phyloP scores from a whole-genome alignment of 2,113 vertebrate genomes.

The Passer montanus region DNA sequence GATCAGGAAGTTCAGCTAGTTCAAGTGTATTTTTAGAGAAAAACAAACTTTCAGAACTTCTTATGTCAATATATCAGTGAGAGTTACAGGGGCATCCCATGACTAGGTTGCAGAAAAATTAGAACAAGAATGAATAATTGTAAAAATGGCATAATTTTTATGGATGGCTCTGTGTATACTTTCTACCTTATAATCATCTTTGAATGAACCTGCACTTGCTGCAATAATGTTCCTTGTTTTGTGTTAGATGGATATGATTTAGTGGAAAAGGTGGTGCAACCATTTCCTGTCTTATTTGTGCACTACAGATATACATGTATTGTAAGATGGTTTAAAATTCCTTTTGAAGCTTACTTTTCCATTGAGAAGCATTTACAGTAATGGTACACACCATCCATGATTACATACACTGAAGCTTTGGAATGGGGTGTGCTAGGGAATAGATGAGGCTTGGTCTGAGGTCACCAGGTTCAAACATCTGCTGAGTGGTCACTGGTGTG shows the following conservation, averaged over 20 bases:
- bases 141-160: background rate
- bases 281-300: background rate
- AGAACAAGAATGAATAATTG: background rate
- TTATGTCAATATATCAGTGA: background rate
- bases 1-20: constrained; percentile 46
- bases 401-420: background rate
- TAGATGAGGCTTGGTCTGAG: background rate
- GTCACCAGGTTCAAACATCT: background rate
- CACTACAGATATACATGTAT: background rate
- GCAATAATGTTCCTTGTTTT: background rate
- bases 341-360: background rate
- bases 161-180: background rate
- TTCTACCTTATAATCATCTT: background rate
- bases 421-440: background rate
- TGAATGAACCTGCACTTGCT: background rate
- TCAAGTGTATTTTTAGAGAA: constrained; percentile 24
- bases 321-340: background rate
- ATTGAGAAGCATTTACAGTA: background rate
- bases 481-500: background rate
- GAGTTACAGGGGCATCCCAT: background rate
- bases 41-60: background rate
- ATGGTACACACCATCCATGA: background rate
- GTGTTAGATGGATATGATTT: background rate
- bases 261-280: background rate
- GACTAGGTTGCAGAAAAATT: background rate